A percentile compares a stretch with the other conserved stretches of the same genome.
These are phyloP conservation scores for Prenolepis imparis DNA, from an alignment of 2,888 invertebrate genomes.

Conservation along the genomic window DNA sequence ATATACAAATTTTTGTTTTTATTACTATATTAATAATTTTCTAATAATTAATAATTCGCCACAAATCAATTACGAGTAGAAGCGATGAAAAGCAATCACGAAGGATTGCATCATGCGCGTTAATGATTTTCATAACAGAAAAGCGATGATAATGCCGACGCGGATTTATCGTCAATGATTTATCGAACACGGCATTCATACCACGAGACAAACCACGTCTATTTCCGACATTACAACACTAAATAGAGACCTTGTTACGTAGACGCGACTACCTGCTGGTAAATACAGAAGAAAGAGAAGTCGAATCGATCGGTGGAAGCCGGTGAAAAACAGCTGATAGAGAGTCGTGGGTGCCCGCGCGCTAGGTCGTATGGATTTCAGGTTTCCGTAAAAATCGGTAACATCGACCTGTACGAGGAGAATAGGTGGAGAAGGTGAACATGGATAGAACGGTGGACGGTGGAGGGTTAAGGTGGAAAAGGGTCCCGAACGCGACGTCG, in stretches of 20 bases:
- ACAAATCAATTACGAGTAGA: slow-evolving; percentile 5
- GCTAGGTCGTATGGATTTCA: slow-evolving; percentile 58
- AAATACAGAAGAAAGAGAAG: slow-evolving; percentile 55
- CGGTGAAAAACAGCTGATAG: slow-evolving; percentile 49
- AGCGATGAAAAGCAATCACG: neutral
- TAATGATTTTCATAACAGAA: slow-evolving; percentile 2
- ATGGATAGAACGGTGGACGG: slow-evolving; percentile 42
- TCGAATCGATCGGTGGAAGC: slow-evolving; percentile 42
- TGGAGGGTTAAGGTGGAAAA: slow-evolving; percentile 60
- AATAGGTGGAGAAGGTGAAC: slow-evolving; percentile 34
- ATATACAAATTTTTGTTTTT: too few relatives aligned
- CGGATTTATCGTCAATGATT: slow-evolving; percentile 23
- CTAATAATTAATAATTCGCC: neutral
- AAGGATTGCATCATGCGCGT: neutral
- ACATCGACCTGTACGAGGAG: slow-evolving; percentile 61
- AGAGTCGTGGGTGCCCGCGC: slow-evolving; percentile 45
- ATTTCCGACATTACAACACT: slow-evolving; percentile 9
- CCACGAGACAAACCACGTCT: slow-evolving; percentile 13
- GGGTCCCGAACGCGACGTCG: slow-evolving; percentile 64
- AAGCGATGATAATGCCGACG: neutral
- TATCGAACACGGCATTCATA: neutral
- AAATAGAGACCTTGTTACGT: slow-evolving; percentile 64
- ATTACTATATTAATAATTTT: neutral
- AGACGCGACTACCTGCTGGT: slow-evolving; percentile 18
- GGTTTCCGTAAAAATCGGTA: slow-evolving; percentile 69